Percentiles rank a stretch among this genome's conserved stretches.
phyloP scores from a whole-genome alignment of 2,888 invertebrate genomes.

The Cotesia congregata region DNA sequence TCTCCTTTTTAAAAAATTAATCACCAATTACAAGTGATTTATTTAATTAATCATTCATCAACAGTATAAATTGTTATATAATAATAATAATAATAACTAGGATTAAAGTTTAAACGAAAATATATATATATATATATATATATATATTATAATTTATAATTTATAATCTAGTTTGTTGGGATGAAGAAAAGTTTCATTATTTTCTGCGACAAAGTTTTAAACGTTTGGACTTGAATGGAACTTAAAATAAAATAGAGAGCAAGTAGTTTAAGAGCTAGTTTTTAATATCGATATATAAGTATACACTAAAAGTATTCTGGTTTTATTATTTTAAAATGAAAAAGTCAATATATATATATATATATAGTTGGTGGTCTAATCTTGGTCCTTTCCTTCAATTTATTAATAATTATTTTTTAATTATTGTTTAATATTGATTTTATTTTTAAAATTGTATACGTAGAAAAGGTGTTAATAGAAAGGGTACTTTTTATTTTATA shows the following conservation, averaged over 20 bases:
- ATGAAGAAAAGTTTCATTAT: constrained; percentile 19
- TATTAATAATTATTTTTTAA: background rate
- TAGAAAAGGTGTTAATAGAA: background rate
- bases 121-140: too few species aligned
- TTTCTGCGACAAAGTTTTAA: constrained; percentile 12
- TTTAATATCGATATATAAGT: background rate
- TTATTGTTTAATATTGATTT: background rate
- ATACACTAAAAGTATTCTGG: background rate
- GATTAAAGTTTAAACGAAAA: too few species aligned
- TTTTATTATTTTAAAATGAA: background rate
- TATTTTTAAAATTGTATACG: background rate
- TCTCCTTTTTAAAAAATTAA: too few species aligned
- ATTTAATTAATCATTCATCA: background rate
- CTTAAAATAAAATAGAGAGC: constrained; percentile 12
- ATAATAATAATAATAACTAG: too few species aligned
- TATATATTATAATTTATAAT: too few species aligned
- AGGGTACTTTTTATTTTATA: background rate
- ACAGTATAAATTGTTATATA: background rate
- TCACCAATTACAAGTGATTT: too few species aligned
- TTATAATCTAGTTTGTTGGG: background rate
- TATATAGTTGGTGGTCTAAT: too few species aligned
- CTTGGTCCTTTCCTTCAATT: background rate
- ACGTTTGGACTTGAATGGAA: background rate
- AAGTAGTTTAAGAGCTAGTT: constrained; percentile 2
- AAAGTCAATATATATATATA: too few species aligned